These are phyloP conservation scores for Melinaea marsaeus DNA, from an alignment of 2,888 invertebrate species.

Conservation along the genomic window DNA sequence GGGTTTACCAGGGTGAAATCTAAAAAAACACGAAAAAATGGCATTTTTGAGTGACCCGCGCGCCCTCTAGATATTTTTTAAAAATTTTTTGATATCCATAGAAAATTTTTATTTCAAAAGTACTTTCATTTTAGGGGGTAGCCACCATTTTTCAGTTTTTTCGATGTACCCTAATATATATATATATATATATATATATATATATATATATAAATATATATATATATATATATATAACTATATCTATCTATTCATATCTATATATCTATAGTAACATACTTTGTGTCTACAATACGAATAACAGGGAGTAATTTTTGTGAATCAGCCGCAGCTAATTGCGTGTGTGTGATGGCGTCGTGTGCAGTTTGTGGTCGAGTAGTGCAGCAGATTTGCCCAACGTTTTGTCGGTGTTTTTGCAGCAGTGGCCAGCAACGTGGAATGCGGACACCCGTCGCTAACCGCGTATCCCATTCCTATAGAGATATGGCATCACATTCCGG, in stretches of 20 bases:
- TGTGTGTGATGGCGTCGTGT: slow-evolving; percentile 45
- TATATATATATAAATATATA: too few species aligned
- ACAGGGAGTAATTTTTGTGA: slow-evolving; percentile 30
- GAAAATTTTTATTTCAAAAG: too few species aligned
- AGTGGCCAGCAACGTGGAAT: slow-evolving; percentile 34
- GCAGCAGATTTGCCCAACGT: slow-evolving; percentile 46
- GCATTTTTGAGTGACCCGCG: too few species aligned
- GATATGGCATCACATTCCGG: slow-evolving; percentile 8
- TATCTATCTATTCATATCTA: neutral
- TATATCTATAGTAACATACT: too few species aligned
- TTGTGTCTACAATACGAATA: neutral
- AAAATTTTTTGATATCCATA: too few species aligned
- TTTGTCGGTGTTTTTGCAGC: slow-evolving; percentile 62
- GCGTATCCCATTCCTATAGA: slow-evolving; percentile 22
- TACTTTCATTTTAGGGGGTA: too few species aligned
- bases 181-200: too few species aligned
- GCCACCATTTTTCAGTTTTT: too few species aligned
- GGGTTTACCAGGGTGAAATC: too few species aligned
- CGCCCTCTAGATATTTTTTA: too few species aligned
- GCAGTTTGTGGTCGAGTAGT: slow-evolving; percentile 62
- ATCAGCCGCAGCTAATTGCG: slow-evolving; percentile 38
- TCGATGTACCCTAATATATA: too few species aligned
- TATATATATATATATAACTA: neutral
- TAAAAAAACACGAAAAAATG: too few species aligned
- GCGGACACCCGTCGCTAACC: slow-evolving; percentile 38